phyloP scores from a whole-genome alignment of 1,140 invertebrate genomes.

The Ceratoteleas bidentatus region DNA sequence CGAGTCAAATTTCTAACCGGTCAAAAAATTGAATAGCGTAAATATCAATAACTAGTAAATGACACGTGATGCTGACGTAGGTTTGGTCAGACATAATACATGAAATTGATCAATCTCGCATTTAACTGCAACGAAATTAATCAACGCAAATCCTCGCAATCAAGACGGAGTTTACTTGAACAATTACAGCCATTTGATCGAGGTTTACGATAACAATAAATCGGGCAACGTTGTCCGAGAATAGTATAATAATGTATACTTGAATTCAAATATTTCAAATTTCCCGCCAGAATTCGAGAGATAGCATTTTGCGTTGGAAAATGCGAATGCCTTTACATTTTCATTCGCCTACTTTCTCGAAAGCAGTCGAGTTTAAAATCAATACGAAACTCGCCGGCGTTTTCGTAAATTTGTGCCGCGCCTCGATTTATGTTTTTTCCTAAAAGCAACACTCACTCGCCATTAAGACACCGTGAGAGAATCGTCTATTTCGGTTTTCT shows the following conservation, averaged over 20 bases:
- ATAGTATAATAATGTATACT: too few species aligned
- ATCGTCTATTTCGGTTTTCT: too few species aligned
- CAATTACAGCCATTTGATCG: background rate
- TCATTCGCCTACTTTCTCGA: constrained; percentile 15
- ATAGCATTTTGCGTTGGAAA: background rate
- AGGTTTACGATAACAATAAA: too few species aligned
- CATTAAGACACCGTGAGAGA: background rate
- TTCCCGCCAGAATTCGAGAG: background rate
- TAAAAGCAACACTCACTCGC: background rate
- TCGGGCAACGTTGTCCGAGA: too few species aligned
- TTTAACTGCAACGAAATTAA: constrained; percentile 20
- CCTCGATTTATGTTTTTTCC: constrained; percentile 14
- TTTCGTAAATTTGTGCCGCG: constrained; percentile 25
- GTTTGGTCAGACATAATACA: constrained; percentile 25
- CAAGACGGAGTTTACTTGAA: background rate
- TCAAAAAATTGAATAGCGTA: background rate
- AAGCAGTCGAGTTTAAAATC: constrained; percentile 35
- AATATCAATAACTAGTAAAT: constrained; percentile 25
- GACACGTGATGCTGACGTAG: constrained; percentile 21
- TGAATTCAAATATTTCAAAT: too few species aligned
- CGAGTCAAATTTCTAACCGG: background rate
- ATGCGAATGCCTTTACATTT: constrained; percentile 4
- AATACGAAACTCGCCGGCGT: constrained; percentile 17
- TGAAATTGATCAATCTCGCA: constrained; percentile 27
- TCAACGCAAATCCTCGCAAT: constrained; percentile 6